These are phyloP conservation scores for Cryptoprocta ferox DNA, from an alignment of 2,797 vertebrate species.

Conservation along the genomic window DNA sequence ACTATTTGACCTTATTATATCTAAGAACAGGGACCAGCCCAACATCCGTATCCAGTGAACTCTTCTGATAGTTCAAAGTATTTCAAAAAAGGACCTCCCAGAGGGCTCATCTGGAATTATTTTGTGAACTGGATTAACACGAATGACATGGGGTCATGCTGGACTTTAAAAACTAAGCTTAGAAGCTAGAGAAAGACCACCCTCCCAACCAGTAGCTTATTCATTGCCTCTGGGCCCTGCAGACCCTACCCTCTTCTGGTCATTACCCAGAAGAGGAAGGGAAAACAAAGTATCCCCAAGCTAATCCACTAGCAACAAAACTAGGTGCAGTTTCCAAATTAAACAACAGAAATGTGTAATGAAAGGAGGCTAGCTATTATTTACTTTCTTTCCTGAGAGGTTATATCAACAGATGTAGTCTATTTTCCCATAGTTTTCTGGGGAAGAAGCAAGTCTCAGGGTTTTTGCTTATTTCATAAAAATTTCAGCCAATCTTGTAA, in stretches of 20 bases:
- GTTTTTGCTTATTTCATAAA: background rate
- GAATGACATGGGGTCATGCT: background rate
- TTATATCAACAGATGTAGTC: background rate
- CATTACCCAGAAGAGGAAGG: background rate
- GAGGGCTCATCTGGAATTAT: background rate
- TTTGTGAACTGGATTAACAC: conserved; percentile 26
- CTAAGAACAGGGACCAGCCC: background rate
- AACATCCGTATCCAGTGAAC: background rate
- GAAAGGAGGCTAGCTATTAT: background rate
- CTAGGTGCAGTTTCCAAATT: background rate
- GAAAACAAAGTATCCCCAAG: background rate
- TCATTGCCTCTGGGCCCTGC: background rate
- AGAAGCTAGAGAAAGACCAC: conserved; percentile 23
- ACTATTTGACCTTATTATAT: background rate
- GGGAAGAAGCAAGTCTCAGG: background rate
- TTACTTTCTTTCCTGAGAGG: background rate
- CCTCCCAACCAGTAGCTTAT: background rate
- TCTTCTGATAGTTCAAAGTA: background rate
- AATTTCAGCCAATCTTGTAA: background rate
- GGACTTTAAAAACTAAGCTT: background rate
- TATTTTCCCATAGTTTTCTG: background rate
- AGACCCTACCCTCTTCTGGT: background rate
- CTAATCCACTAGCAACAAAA: background rate
- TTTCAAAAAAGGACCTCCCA: background rate
- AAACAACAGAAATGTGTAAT: background rate